Base-by-base conservation (phyloP, 2,797 vertebrate genomes). In the Bradypodion pumilum region DNA sequence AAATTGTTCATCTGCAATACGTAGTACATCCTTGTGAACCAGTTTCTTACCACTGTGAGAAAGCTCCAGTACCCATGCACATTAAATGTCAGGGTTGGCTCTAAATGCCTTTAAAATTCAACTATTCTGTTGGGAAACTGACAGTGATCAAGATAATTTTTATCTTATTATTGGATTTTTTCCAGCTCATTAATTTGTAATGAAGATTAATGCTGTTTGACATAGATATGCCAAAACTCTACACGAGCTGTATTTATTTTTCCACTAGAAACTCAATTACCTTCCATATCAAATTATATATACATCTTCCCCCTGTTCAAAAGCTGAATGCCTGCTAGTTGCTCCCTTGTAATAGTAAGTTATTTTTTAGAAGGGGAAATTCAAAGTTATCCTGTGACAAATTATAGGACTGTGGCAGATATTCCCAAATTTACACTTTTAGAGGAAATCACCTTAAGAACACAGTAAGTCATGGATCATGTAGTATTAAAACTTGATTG, bases 171-270 rank as follows among this genome's bases (percentile, higher is more conserved):
- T 86, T 88, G 42, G 90, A 90, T 87, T 70, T 23, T 91, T 91
- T 90, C 75, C 85, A 91, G 85, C 77, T 87, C 91, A 87, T 91
- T 93, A 91, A 86, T 84, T 81, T 59, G 77, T 83, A 90, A 90
- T 90, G 81, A 80, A 70, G 86, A 74, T 40, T 76, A 52, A 74
- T 44, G 83, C 78, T 86, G 81, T 93, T 78, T 89, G 35, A 60
- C 35, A 65, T 52, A 80, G 81, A 84, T 89, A 88, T 86, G 42
- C 44, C 79, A 76, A 84, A 79, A 81, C 74, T 90, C 65, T 42
- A 83, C 1, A 21, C 52, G 74, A 87, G 77, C 66, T 2, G 0
- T 87, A 86, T 89, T 91, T 90, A 85, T 56, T 88, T 63, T 89
- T 90, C 80, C 84, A 74, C 76, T 83, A 86, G 70, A 87, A 89